Conservation (phyloP, 2,113 vertebrate genomes). For the Proterorhinus semilunaris region DNA sequence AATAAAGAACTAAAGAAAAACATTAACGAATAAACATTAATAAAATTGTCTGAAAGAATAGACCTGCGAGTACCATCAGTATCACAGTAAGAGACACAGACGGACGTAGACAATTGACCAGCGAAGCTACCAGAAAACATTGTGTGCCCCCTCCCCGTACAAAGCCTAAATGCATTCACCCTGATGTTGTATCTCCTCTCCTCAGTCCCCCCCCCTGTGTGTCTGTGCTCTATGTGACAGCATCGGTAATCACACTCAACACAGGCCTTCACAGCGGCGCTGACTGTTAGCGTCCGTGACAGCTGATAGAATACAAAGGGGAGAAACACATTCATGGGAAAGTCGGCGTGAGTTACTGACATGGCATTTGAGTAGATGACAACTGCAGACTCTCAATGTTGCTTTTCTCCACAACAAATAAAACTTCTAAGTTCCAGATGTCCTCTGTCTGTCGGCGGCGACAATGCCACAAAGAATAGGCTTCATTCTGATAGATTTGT, state of each 20-base stretch:
- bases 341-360: conserved; percentile 22
- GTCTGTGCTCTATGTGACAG: conserved; percentile 7
- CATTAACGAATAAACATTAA: too few species aligned
- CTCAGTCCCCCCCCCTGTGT: background rate
- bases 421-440: conserved; percentile 43
- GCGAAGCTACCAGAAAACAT: conserved; percentile 7
- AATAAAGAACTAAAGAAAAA: too few species aligned
- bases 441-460: conserved; percentile 32
- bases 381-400: conserved; percentile 33
- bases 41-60: too few species aligned
- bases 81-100: too few species aligned
- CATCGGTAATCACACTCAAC: conserved; percentile 23
- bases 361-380: conserved; percentile 46
- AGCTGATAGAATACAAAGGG: conserved; percentile 48
- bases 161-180: background rate
- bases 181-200: conserved; percentile 21
- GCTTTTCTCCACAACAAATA: conserved; percentile 46
- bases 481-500: background rate
- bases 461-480: conserved; percentile 13
- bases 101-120: background rate
- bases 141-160: background rate
- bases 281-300: conserved; percentile 25
- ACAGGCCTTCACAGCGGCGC: conserved; percentile 14
- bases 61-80: too few species aligned
- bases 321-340: conserved; percentile 21